These are phyloP conservation scores for Morelia viridis DNA, from an alignment of 2,797 vertebrate genomes.

Conservation along the genomic window DNA sequence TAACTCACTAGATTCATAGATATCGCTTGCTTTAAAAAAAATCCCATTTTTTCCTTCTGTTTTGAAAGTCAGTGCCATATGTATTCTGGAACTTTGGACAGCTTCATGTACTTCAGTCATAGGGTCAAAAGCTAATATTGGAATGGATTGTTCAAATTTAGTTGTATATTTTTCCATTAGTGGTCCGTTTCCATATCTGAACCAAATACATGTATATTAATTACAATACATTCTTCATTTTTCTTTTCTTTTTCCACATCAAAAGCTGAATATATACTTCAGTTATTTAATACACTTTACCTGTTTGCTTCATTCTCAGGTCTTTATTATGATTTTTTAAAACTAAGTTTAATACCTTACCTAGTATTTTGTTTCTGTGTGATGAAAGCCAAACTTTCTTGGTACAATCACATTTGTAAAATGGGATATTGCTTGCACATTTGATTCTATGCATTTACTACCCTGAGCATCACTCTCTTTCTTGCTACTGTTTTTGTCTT, in stretches of 20 bases:
- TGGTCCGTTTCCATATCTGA: background rate
- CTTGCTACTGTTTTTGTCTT: background rate
- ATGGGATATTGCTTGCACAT: background rate
- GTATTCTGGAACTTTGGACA: constrained; percentile 16
- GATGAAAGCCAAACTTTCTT: background rate
- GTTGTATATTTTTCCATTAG: background rate
- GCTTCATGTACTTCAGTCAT: background rate
- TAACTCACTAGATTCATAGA: background rate
- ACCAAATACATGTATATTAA: background rate
- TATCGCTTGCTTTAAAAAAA: background rate
- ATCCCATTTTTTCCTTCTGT: background rate
- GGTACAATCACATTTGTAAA: background rate
- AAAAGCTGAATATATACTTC: background rate
- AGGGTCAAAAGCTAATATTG: background rate
- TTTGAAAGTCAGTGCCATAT: constrained; percentile 26
- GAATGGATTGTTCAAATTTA: background rate
- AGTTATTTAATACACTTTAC: background rate
- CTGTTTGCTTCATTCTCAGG: background rate
- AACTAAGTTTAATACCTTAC: background rate
- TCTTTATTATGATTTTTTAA: background rate
- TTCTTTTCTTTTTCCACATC: background rate
- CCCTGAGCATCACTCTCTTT: background rate
- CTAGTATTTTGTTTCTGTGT: background rate
- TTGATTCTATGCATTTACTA: background rate
- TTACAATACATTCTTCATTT: background rate